Base-by-base conservation (phyloP, 1,140 invertebrate species). In the Papilio aristodemus region DNA sequence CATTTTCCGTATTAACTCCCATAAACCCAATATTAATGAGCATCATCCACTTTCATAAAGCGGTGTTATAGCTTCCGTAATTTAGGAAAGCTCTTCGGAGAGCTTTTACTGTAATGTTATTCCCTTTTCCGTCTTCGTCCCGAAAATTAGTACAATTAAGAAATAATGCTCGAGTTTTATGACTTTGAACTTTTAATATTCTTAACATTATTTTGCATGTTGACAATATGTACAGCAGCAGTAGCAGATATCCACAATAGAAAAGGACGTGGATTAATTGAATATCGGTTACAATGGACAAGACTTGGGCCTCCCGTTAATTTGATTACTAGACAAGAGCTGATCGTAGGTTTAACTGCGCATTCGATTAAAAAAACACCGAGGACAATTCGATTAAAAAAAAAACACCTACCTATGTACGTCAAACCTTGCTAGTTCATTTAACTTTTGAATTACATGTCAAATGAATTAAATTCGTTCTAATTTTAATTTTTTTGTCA, bases 21-120 rank as follows among this genome's bases (percentile, higher is more conserved):
- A 59, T 59, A 59, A 59, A 59, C 57, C 57, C 57, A 59, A 59
- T 59, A 59, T 59, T 32, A 59, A 59, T 59, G 57, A 59, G 27
- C 57, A 59, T 36, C 57, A 59, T 36, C 57, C 57, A 59, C 27
- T 59, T 36, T 36, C 57, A 59, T 59, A 59, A 59, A 59, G 57
- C 57, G 11, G 27, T 25, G 25, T 59, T 59, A 59, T 59, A 32
- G 57, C 57, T 36, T 59, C 57, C 25, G 57, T 59, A 59, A 59
- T 59, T 59, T 59, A 36, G 57, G 57, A 36, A 59, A 36, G 57
- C 57, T 59, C 57, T 59, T 27, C 57, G 57, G 32, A 59, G 57
- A 59, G 32, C 57, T 36, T 54, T 54, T 54, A 54, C 57, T 59
- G 57, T 59, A 59, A 59, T 36, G 57, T 36, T 27, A 32, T 36